These are phyloP conservation scores for Nasalis larvatus DNA, from an alignment of 2,113 vertebrate species.

Conservation along the genomic window DNA sequence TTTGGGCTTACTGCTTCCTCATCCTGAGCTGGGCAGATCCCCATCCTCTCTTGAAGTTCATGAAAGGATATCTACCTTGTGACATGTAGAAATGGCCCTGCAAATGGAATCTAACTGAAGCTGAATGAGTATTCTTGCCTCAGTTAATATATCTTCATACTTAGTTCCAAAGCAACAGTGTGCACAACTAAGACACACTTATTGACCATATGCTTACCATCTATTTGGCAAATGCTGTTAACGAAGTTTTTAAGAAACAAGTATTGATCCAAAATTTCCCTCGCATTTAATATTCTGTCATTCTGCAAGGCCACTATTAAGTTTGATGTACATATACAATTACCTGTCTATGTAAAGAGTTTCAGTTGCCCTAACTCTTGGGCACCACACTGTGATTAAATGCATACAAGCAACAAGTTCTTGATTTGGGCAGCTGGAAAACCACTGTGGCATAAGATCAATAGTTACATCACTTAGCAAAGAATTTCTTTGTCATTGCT, in stretches of 20 bases:
- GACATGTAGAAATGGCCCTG: background rate
- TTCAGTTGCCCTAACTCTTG: slow-evolving; percentile 56
- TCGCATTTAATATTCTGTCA: slow-evolving; percentile 80
- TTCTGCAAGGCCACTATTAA: slow-evolving; percentile 76
- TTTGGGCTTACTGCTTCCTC: background rate
- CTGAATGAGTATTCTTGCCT: background rate
- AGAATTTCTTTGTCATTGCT: slow-evolving; percentile 41
- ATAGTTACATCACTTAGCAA: slow-evolving; percentile 39
- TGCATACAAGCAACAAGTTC: slow-evolving; percentile 42
- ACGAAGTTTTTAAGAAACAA: slow-evolving; percentile 77
- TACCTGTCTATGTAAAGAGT: slow-evolving; percentile 63
- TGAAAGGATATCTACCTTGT: background rate
- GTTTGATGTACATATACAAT: slow-evolving; percentile 77
- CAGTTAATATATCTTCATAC: background rate
- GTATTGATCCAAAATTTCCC: slow-evolving; percentile 78
- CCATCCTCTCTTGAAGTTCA: background rate
- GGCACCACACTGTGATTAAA: slow-evolving; percentile 63
- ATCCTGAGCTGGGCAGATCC: background rate
- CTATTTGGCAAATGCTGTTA: slow-evolving; percentile 62
- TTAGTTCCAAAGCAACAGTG: background rate
- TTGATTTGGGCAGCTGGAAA: slow-evolving; percentile 53
- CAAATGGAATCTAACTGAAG: background rate
- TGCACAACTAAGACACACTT: background rate
- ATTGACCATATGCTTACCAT: slow-evolving; percentile 53
- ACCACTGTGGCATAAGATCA: slow-evolving; percentile 58